phyloP scores from a whole-genome alignment of 92 coral and sea anemone species.

The Parazoanthus swiftii region DNA sequence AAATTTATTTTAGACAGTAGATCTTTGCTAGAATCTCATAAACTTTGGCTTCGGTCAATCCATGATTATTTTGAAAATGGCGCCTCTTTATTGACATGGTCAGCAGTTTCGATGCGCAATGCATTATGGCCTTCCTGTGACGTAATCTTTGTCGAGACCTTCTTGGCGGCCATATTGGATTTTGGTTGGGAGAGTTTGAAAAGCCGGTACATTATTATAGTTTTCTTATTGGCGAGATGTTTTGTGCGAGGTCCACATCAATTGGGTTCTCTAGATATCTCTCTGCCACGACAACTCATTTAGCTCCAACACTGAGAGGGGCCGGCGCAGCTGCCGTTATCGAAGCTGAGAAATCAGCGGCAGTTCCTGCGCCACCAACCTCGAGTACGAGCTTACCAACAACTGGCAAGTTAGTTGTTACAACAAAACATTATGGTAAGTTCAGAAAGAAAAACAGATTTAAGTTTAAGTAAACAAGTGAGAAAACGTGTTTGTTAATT shows the following conservation, averaged over 20 bases:
- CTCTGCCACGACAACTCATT: conserved; percentile 87
- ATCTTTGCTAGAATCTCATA: neutral
- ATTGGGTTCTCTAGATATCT: conserved; percentile 88
- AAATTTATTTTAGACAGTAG: neutral
- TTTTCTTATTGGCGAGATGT: conserved; percentile 62
- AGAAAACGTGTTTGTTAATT: neutral
- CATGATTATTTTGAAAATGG: conserved; percentile 63
- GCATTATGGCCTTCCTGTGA: conserved; percentile 67
- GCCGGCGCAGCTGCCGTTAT: conserved; percentile 78
- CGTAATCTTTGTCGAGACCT: conserved; percentile 62
- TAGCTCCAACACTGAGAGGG: conserved; percentile 81
- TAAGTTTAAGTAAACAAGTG: neutral
- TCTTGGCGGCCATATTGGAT: conserved; percentile 79
- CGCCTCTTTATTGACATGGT: conserved; percentile 40
- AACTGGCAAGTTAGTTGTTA: conserved; percentile 73
- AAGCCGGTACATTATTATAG: neutral
- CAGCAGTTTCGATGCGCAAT: conserved; percentile 52
- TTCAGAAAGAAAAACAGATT: neutral
- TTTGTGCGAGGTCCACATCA: conserved; percentile 84
- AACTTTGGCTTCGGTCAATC: neutral
- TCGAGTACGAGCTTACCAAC: conserved; percentile 55
- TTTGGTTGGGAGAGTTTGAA: conserved; percentile 22
- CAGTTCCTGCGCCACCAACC: conserved; percentile 66
- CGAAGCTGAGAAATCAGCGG: conserved; percentile 59
- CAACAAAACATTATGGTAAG: conserved; percentile 77